Percentiles rank a stretch among this genome's conserved stretches.
These are phyloP conservation scores for Aurelia aurita DNA, from an alignment of 30 jellyfish, hydroid and myxozoan genomes.

Conservation along the genomic window DNA sequence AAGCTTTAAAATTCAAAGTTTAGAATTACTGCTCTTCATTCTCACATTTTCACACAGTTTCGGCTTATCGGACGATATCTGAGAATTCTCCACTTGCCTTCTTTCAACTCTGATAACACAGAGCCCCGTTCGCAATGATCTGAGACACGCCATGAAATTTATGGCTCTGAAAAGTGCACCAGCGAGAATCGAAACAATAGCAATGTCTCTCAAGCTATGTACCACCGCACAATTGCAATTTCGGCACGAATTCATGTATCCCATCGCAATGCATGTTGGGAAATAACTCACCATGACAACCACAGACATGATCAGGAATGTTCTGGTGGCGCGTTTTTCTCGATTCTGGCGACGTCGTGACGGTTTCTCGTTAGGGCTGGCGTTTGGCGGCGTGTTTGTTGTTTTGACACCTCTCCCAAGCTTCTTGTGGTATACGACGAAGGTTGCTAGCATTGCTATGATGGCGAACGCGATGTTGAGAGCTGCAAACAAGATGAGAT, in stretches of 20 bases:
- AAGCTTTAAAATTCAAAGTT: no score
- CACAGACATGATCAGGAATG: conserved; percentile 54
- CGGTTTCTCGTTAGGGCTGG: conserved; percentile 35
- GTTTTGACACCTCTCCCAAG: conserved; percentile 35
- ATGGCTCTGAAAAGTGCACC: conserved; percentile 72
- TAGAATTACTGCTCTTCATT: background rate
- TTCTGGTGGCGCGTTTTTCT: conserved; percentile 63
- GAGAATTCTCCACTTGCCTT: conserved; percentile 33
- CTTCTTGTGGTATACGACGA: conserved; percentile 11
- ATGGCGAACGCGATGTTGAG: conserved; percentile 45
- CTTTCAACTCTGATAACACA: conserved; percentile 4
- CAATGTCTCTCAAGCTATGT: conserved; percentile 68
- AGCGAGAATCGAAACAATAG: conserved; percentile 65
- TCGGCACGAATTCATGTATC: conserved; percentile 67
- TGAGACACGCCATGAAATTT: conserved; percentile 50
- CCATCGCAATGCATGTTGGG: conserved; percentile 68
- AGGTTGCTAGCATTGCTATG: conserved; percentile 57
- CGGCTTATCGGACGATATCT: conserved; percentile 57
- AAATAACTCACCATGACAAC: conserved; percentile 53
- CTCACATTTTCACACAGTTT: background rate
- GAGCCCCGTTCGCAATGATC: conserved; percentile 46
- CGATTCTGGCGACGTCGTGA: conserved; percentile 59
- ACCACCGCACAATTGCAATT: conserved; percentile 69
- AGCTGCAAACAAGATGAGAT: conserved; percentile 56
- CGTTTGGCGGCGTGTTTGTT: background rate